Conservation (phyloP, 2,113 vertebrate species). For the Muntiacus muntjak region DNA sequence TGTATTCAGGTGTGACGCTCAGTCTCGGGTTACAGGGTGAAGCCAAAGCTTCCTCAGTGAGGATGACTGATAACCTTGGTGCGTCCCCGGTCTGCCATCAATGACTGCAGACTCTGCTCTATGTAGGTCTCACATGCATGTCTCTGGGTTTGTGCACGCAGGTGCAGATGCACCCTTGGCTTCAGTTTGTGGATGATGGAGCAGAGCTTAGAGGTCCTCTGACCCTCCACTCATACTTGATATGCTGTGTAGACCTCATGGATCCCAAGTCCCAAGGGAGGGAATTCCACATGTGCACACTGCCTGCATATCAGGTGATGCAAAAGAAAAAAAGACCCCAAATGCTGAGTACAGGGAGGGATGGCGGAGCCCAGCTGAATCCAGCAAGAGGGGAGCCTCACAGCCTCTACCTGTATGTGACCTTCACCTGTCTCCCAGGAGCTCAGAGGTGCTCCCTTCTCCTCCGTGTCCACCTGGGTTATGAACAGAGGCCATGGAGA, state of each 20-base stretch:
- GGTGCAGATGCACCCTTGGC: background rate
- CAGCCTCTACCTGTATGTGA: background rate
- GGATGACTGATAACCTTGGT: background rate
- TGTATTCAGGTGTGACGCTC: background rate
- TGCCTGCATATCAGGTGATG: background rate
- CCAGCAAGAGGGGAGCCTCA: background rate
- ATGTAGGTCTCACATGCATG: background rate
- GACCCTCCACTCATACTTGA: rapidly evolving
- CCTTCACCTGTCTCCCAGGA: background rate
- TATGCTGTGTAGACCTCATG: background rate
- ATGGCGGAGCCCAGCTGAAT: background rate
- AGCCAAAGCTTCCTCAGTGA: background rate
- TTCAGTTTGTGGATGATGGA: background rate
- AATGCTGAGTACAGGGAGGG: background rate
- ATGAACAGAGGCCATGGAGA: background rate
- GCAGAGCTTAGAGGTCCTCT: background rate
- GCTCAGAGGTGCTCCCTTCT: background rate
- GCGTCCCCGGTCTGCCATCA: background rate
- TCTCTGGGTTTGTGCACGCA: background rate
- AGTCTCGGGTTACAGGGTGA: no score
- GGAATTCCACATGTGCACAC: background rate
- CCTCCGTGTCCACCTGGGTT: background rate
- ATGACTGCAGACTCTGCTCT: background rate
- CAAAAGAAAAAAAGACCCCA: background rate
- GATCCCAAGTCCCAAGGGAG: background rate